phyloP scores from a whole-genome alignment of 1,140 invertebrate genomes.

The Trachymyrmex septentrionalis region DNA sequence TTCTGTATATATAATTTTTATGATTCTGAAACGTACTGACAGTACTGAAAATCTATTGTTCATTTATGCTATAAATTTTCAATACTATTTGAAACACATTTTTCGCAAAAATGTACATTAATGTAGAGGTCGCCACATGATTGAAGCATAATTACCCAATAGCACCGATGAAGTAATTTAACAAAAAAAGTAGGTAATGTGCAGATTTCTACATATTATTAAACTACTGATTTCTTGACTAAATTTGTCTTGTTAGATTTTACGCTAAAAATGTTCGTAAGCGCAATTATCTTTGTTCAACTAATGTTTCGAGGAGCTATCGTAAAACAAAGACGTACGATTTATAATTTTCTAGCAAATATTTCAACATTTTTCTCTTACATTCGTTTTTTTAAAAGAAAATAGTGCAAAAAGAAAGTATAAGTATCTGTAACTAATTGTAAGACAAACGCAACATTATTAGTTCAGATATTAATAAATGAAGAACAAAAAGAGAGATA shows the following conservation, averaged over 20 bases:
- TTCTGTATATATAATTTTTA: slow-evolving; percentile 21
- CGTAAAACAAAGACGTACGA: background rate
- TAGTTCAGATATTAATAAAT: background rate
- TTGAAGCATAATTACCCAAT: background rate
- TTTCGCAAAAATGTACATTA: background rate
- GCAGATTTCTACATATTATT: slow-evolving; percentile 6
- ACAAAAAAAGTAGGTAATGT: slow-evolving; percentile 16
- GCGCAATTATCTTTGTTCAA: background rate
- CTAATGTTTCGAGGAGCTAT: background rate
- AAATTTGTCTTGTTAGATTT: background rate
- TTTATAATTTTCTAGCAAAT: background rate
- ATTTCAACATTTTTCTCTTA: background rate
- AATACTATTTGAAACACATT: background rate
- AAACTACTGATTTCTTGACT: background rate
- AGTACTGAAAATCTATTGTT: background rate
- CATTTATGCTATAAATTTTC: background rate
- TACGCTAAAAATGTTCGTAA: background rate
- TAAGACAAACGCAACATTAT: background rate
- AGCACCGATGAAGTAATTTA: background rate
- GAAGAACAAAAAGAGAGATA: background rate
- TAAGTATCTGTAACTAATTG: background rate
- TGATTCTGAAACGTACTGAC: background rate
- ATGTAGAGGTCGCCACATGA: slow-evolving; percentile 41
- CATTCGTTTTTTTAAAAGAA: background rate
- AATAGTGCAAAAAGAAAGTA: background rate